Conservation (phyloP, 1,140 invertebrate species). For the Sitobion miscanthi region DNA sequence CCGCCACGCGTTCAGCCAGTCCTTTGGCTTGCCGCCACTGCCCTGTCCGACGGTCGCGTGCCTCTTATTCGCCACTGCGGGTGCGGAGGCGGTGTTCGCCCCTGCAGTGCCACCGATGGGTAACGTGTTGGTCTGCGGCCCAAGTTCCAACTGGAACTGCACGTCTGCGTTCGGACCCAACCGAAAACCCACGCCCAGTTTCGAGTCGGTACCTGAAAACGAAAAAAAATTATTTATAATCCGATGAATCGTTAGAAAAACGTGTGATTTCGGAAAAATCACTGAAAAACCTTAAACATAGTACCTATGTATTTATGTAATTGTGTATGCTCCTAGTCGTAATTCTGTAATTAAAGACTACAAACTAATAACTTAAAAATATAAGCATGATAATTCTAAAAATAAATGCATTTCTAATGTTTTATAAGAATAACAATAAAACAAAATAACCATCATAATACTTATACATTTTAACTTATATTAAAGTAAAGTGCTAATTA, state of each 20-base stretch:
- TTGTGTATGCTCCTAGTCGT: background rate
- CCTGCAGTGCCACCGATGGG: slow-evolving; percentile 63
- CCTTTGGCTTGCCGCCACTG: background rate
- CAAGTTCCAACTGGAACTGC: slow-evolving; percentile 77
- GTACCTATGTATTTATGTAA: too few relatives aligned
- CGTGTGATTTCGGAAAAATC: background rate
- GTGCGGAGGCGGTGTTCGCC: background rate
- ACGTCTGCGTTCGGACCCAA: slow-evolving; percentile 81
- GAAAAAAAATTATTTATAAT: background rate
- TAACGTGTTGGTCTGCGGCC: slow-evolving; percentile 75
- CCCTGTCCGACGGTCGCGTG: background rate
- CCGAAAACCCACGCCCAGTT: slow-evolving; percentile 78
- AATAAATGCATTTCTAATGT: too few relatives aligned
- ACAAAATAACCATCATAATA: background rate
- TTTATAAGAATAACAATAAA: background rate
- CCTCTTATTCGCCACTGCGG: background rate
- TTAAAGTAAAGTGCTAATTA: background rate
- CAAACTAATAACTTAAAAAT: background rate
- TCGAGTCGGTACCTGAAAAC: slow-evolving; percentile 77
- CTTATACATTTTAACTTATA: background rate
- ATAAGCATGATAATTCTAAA: too few relatives aligned
- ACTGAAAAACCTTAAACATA: too few relatives aligned
- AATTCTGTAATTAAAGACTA: background rate
- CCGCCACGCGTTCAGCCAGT: slow-evolving; percentile 53
- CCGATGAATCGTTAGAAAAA: background rate